Evolutionary conservation across 1,140 invertebrate species (phyloP).

Genomic region (Bombus consobrinus): DNA sequence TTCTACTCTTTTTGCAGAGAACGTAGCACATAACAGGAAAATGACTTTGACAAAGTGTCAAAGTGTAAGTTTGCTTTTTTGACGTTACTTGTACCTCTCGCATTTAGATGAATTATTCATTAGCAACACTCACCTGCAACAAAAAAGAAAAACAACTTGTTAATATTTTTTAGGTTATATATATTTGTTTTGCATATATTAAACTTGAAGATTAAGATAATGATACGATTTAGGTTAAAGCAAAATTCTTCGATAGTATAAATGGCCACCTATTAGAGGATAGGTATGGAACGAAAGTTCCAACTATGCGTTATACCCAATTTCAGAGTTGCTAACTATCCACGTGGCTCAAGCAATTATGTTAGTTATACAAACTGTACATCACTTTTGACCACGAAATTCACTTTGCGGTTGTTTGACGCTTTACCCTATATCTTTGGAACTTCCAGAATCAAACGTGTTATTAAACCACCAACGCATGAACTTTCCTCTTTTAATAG

Average conservation of each 20-base stretch:
- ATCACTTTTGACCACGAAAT: slow-evolving; percentile 22
- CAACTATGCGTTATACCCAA: slow-evolving; percentile 11
- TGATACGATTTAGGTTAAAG: neutral
- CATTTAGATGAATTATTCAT: neutral
- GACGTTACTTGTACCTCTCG: neutral
- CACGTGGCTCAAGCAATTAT: slow-evolving; percentile 3
- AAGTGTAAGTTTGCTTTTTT: neutral
- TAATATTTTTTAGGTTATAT: neutral
- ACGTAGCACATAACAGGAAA: neutral
- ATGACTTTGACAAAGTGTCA: neutral
- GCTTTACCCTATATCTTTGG: neutral
- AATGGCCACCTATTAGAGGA: neutral
- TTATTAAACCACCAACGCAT: neutral
- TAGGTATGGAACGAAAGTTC: neutral
- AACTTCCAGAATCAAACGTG: neutral
- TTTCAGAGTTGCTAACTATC: slow-evolving; percentile 7
- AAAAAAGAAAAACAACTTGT: neutral
- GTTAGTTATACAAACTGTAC: slow-evolving; percentile 22
- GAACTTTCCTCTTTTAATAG: neutral
- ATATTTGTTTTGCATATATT: neutral
- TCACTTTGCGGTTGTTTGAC: slow-evolving; percentile 11
- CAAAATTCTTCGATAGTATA: neutral
- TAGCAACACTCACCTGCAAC: slow-evolving; percentile 12
- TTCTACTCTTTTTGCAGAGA: neutral
- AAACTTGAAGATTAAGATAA: neutral